Conservation (phyloP, 1,140 invertebrate genomes). For the Oryctes rhinoceros region DNA sequence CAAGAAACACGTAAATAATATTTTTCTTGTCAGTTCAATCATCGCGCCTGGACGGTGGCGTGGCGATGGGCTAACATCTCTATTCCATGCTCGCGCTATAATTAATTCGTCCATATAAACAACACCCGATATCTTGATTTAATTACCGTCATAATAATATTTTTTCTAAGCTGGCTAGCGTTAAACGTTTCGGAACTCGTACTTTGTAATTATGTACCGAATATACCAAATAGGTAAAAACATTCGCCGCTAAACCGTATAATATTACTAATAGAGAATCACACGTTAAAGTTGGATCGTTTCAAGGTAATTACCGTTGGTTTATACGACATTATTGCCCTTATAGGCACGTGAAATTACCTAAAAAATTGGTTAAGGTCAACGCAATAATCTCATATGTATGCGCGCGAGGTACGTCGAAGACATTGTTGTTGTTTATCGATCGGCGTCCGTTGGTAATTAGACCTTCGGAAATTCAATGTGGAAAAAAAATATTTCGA, state of each 20-base stretch:
- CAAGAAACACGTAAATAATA: conserved; percentile 1
- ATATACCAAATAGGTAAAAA: not conserved
- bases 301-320: conserved; percentile 11
- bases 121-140: conserved; percentile 27
- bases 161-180: not conserved
- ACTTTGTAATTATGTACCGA: conserved; percentile 11
- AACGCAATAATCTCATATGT: conserved; percentile 9
- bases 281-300: not conserved
- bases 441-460: not conserved
- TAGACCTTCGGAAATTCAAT: conserved; percentile 1
- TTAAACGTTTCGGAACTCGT: conserved; percentile 14
- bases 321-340: conserved; percentile 3
- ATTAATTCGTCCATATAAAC: conserved; percentile 13
- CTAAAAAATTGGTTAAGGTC: not conserved
- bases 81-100: not conserved
- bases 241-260: not conserved
- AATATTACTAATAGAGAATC: not conserved
- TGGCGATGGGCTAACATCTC: conserved; percentile 12
- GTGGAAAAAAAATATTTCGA: not conserved
- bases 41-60: not conserved
- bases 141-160: not conserved
- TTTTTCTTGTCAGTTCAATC: conserved; percentile 30
- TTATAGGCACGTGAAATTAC: conserved; percentile 6
- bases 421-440: conserved; percentile 10
- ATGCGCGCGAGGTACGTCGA: not conserved